Percentiles rank a stretch among this genome's conserved stretches.
These are phyloP conservation scores for Alcedo quadribrachys DNA, from an alignment of 2,797 vertebrate genomes.

Conservation along the genomic window DNA sequence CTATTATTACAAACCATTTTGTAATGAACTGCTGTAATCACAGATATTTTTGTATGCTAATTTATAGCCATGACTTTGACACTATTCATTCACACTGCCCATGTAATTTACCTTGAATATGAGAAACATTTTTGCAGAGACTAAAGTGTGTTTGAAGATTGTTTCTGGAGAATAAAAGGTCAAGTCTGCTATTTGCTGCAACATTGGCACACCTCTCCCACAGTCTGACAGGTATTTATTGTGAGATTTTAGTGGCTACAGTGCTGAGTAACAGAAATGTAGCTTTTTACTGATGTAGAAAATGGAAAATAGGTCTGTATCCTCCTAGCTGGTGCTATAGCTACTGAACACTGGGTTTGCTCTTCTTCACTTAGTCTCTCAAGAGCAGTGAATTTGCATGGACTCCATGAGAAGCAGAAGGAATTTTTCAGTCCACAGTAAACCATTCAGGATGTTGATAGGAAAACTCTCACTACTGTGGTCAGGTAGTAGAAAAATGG, in stretches of 20 bases:
- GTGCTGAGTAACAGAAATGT: neutral
- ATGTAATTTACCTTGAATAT: neutral
- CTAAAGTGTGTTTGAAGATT: neutral
- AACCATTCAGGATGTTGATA: neutral
- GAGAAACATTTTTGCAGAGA: neutral
- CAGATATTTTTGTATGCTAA: neutral
- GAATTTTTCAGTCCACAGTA: neutral
- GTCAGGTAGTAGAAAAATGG: neutral
- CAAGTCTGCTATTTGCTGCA: neutral
- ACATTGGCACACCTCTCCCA: neutral
- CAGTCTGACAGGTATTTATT: neutral
- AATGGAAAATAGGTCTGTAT: neutral
- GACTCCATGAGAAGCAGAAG: neutral
- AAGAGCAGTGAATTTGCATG: neutral
- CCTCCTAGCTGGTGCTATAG: neutral
- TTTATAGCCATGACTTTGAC: neutral
- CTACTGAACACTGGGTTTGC: neutral
- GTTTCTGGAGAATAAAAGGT: neutral
- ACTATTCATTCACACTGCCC: neutral
- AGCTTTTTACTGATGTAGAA: neutral
- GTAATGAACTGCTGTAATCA: neutral
- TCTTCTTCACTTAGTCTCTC: neutral
- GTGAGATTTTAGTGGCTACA: neutral
- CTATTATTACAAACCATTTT: neutral
- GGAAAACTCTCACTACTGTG: neutral